A percentile compares a stretch with the other conserved stretches of the same genome.
phyloP scores from a whole-genome alignment of 2,113 vertebrate species.

The Phaetusa simplex region DNA sequence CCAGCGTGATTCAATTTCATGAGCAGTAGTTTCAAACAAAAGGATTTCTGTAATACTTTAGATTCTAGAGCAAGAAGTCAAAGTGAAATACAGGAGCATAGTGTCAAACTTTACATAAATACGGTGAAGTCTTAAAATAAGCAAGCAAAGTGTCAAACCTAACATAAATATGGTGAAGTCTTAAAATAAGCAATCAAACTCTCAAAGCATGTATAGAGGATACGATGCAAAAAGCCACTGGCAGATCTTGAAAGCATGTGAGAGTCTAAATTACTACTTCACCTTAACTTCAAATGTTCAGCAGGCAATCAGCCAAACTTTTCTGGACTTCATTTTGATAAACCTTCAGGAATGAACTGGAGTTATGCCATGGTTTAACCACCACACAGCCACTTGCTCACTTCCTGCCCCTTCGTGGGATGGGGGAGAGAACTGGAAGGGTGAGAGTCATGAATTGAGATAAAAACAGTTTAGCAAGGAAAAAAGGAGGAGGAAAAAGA shows the following conservation, averaged over 20 bases:
- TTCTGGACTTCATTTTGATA: not conserved
- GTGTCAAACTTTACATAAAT: not conserved
- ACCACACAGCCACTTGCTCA: not conserved
- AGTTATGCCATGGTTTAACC: not conserved
- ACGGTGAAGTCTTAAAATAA: not conserved
- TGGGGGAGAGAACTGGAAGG: not conserved
- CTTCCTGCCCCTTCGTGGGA: not conserved
- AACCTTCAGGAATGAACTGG: not conserved
- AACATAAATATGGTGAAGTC: not conserved
- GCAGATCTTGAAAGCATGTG: not conserved
- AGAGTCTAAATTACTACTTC: not conserved
- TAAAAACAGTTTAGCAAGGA: not conserved
- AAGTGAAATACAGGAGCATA: not conserved
- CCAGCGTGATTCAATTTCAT: not conserved
- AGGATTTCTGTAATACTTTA: not conserved
- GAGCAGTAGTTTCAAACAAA: not conserved
- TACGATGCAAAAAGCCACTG: not conserved
- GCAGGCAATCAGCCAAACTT: not conserved
- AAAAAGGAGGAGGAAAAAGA: not conserved
- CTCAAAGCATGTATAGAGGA: fast-evolving
- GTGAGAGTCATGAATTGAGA: not conserved
- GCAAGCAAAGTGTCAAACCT: not conserved
- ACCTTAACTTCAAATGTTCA: not conserved
- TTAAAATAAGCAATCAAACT: not conserved
- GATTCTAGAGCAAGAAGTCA: not conserved